These are phyloP conservation scores for Gallinago jamesoni DNA, from an alignment of 2,113 vertebrate species.

Conservation along the genomic window DNA sequence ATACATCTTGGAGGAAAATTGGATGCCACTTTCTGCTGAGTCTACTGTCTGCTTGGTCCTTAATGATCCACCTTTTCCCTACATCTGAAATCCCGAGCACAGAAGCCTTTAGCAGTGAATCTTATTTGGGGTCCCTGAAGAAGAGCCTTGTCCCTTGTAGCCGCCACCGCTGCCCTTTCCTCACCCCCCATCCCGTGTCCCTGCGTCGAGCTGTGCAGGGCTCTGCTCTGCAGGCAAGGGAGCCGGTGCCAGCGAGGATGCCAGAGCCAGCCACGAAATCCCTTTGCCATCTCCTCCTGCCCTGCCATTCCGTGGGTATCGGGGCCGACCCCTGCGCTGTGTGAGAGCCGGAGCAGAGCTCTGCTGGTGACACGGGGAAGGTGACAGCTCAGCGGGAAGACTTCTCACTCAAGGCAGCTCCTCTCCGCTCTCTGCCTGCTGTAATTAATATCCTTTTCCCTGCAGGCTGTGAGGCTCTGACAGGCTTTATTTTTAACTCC, in stretches of 20 bases:
- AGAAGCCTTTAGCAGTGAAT: background rate
- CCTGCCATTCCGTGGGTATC: background rate
- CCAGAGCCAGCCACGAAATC: background rate
- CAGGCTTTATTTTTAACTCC: slow-evolving; percentile 69
- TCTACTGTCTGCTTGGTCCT: background rate
- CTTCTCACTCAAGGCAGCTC: slow-evolving; percentile 43
- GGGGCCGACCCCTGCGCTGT: background rate
- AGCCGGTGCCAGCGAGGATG: background rate
- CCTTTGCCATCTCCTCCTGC: background rate
- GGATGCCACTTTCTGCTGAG: background rate
- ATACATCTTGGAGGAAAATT: background rate
- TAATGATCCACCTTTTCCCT: background rate
- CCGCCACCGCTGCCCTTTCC: background rate
- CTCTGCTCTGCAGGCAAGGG: background rate
- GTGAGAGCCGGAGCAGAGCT: background rate
- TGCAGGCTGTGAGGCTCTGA: slow-evolving; percentile 49
- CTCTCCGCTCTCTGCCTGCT: slow-evolving; percentile 55
- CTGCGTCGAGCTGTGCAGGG: rapidly evolving
- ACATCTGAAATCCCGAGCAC: background rate
- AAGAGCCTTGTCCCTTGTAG: background rate
- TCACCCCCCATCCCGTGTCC: background rate
- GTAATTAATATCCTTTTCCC: slow-evolving; percentile 69
- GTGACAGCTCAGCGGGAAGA: slow-evolving; percentile 12
- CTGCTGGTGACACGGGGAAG: background rate
- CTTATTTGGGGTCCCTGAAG: background rate